Conservation (phyloP, 2,888 invertebrate genomes). For the Gastrophysa polygoni region DNA sequence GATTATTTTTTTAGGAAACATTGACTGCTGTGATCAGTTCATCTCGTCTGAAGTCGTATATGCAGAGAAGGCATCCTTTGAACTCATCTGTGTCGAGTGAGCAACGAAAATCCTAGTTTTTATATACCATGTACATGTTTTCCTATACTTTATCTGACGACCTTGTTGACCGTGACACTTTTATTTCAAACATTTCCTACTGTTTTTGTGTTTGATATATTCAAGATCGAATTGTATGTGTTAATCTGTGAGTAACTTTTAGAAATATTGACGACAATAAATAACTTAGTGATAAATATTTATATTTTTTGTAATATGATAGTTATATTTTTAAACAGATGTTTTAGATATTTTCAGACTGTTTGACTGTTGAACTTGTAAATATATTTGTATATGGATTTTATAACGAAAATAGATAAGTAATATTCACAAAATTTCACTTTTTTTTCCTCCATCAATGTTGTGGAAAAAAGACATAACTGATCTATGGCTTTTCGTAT, state of each 20-base stretch:
- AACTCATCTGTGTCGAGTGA: constrained; percentile 38
- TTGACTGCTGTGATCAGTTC: constrained; percentile 50
- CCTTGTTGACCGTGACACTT: not conserved
- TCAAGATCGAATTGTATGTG: not conserved
- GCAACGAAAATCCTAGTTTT: not conserved
- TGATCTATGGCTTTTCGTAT: no score
- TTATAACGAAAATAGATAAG: not conserved
- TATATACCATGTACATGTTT: not conserved
- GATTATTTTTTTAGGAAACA: constrained; percentile 37
- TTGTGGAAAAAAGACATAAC: no score
- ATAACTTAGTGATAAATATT: not conserved
- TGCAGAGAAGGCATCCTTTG: constrained; percentile 55
- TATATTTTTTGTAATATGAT: not conserved
- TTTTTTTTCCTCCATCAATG: not conserved
- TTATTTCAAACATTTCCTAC: not conserved
- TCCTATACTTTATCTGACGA: not conserved
- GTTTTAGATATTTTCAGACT: not conserved
- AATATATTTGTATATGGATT: not conserved
- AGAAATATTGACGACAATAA: not conserved
- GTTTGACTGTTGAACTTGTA: not conserved
- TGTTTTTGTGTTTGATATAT: not conserved
- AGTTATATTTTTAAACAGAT: not conserved
- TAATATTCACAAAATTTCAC: not conserved
- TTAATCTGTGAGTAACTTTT: not conserved
- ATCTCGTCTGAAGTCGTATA: constrained; percentile 54